phyloP scores from a whole-genome alignment of 2,888 invertebrate genomes.

The Catocala sponsa region DNA sequence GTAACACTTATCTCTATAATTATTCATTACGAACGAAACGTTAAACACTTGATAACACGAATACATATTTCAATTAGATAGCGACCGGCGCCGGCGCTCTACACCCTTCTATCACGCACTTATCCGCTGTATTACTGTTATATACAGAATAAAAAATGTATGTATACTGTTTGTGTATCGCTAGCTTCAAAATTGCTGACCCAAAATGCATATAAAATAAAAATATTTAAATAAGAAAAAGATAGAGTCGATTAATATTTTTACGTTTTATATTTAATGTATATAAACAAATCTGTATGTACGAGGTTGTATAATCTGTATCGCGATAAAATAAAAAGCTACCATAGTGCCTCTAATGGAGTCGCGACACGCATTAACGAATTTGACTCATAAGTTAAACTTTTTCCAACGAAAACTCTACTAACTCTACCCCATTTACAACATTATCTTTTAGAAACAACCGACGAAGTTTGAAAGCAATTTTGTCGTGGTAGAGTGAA shows the following conservation, averaged over 20 bases:
- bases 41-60: slow-evolving; percentile 38
- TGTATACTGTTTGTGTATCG: slow-evolving; percentile 1
- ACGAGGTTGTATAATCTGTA: slow-evolving; percentile 21
- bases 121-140: slow-evolving; percentile 16
- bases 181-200: not conserved
- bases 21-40: slow-evolving; percentile 12
- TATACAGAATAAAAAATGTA: slow-evolving; percentile 6
- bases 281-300: slow-evolving; percentile 19
- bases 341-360: slow-evolving; percentile 63
- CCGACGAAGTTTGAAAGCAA: slow-evolving; percentile 18
- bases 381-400: slow-evolving; percentile 36
- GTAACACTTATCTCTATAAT: slow-evolving; percentile 16
- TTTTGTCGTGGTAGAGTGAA: slow-evolving; percentile 17
- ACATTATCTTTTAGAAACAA: slow-evolving; percentile 37
- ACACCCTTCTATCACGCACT: slow-evolving; percentile 23
- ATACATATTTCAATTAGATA: slow-evolving; percentile 60
- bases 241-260: not conserved
- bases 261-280: no score
- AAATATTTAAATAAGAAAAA: no score
- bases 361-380: slow-evolving; percentile 37
- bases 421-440: slow-evolving; percentile 23
- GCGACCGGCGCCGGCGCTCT: slow-evolving; percentile 32
- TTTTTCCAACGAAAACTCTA: slow-evolving; percentile 32
- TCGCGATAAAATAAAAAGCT: slow-evolving; percentile 36
- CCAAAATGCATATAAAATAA: no score